Evolutionary conservation across 2,888 invertebrate genomes (phyloP).

Genomic region (Philhelius pedissequus): DNA sequence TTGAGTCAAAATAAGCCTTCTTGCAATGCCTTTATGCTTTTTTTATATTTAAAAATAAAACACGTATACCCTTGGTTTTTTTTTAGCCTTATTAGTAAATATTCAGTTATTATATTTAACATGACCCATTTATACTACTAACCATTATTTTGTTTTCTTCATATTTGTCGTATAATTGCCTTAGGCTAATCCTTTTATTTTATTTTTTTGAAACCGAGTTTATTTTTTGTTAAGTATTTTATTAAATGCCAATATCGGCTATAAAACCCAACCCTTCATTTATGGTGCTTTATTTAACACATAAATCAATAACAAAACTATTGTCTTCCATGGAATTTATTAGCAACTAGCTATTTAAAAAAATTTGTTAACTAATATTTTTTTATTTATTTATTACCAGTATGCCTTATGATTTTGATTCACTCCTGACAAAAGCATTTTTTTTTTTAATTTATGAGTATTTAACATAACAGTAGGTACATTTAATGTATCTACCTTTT

Average conservation of each 20-base stretch:
- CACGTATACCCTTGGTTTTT: constrained; percentile 18
- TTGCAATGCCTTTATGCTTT: constrained; percentile 37
- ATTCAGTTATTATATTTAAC: neutral
- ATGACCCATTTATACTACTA: neutral
- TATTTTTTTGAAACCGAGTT: neutral
- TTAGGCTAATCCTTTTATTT: neutral
- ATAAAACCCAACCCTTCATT: neutral
- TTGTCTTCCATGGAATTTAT: constrained; percentile 46
- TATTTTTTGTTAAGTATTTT: neutral
- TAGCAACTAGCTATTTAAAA: neutral
- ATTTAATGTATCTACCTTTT: neutral
- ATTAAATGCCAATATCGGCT: neutral
- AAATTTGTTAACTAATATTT: neutral
- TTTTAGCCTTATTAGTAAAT: neutral
- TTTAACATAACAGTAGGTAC: neutral
- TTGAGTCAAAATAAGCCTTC: constrained; percentile 9
- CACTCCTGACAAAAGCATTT: neutral
- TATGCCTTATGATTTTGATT: neutral
- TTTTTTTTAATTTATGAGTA: constrained; percentile 1
- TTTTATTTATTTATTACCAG: neutral
- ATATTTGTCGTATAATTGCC: too few relatives aligned
- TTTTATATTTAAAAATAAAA: neutral
- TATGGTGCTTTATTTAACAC: constrained; percentile 14
- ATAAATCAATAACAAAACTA: neutral
- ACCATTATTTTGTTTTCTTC: neutral